phyloP scores from a whole-genome alignment of 2,797 vertebrate genomes.

The Micrastur ruficollis region DNA sequence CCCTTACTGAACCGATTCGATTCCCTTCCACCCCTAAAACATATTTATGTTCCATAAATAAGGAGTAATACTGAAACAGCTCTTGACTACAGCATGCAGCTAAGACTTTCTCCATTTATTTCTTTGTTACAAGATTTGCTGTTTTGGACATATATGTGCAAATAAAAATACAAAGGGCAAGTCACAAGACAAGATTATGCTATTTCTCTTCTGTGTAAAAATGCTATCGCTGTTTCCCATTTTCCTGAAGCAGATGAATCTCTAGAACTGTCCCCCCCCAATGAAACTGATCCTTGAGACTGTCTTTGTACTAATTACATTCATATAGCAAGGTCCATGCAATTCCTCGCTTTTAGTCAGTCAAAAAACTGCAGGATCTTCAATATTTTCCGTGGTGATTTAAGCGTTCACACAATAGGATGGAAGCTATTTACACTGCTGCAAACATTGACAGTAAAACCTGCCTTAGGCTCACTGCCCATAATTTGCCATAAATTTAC shows the following conservation, averaged over 20 bases:
- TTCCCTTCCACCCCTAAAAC: background rate
- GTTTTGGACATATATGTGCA: background rate
- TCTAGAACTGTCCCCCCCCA: background rate
- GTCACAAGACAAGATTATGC: background rate
- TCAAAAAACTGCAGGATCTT: background rate
- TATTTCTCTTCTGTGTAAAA: background rate
- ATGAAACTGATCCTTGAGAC: background rate
- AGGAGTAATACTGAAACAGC: background rate
- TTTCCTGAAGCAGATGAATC: background rate
- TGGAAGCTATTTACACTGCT: background rate
- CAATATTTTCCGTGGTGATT: background rate
- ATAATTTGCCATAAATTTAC: background rate
- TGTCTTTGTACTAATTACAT: background rate
- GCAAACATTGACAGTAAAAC: background rate
- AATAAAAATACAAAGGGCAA: background rate
- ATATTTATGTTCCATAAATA: background rate
- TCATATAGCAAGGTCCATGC: background rate
- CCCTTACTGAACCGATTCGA: background rate
- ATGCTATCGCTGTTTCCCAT: background rate
- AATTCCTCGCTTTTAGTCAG: background rate
- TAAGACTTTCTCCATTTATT: background rate
- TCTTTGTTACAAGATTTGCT: background rate
- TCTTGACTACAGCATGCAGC: background rate
- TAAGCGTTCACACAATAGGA: background rate
- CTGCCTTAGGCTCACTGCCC: background rate